These are phyloP conservation scores for Paramormyrops hopkinsi DNA, from an alignment of 2,797 vertebrate genomes.

Conservation along the genomic window DNA sequence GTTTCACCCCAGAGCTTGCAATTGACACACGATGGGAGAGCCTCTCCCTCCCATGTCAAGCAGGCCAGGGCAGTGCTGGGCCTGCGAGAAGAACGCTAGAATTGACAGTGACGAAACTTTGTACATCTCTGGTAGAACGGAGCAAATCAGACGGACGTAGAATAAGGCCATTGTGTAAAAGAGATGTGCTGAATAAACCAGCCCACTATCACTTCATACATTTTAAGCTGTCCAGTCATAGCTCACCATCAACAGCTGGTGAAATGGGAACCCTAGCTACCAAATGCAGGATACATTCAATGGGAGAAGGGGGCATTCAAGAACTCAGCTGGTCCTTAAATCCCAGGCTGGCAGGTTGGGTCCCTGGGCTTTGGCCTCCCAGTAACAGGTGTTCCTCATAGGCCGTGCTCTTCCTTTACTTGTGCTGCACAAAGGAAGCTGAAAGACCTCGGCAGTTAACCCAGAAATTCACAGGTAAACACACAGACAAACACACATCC, in stretches of 20 bases:
- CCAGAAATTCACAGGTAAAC: not conserved
- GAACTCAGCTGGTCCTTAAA: not conserved
- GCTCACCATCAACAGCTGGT: constrained; percentile 22
- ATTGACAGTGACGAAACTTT: not conserved
- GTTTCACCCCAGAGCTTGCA: constrained; percentile 8
- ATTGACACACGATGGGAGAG: not conserved
- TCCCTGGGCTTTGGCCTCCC: not conserved
- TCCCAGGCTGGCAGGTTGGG: not conserved
- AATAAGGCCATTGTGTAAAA: constrained; percentile 41
- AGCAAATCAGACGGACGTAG: constrained; percentile 29
- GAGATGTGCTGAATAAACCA: constrained; percentile 34
- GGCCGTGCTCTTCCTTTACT: not conserved
- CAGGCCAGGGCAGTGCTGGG: not conserved
- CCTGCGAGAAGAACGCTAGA: not conserved
- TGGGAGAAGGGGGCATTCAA: not conserved
- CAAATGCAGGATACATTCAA: constrained; percentile 17
- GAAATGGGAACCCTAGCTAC: constrained; percentile 4
- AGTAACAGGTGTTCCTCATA: not conserved
- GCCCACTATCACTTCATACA: constrained; percentile 27
- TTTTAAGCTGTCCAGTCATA: constrained; percentile 24
- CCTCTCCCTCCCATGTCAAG: not conserved
- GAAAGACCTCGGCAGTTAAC: constrained; percentile 7
- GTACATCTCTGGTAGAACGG: not conserved
- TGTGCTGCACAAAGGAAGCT: not conserved
- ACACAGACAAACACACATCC: not conserved